Conservation (phyloP, 2,797 vertebrate genomes). For the Anguilla pacifica region DNA sequence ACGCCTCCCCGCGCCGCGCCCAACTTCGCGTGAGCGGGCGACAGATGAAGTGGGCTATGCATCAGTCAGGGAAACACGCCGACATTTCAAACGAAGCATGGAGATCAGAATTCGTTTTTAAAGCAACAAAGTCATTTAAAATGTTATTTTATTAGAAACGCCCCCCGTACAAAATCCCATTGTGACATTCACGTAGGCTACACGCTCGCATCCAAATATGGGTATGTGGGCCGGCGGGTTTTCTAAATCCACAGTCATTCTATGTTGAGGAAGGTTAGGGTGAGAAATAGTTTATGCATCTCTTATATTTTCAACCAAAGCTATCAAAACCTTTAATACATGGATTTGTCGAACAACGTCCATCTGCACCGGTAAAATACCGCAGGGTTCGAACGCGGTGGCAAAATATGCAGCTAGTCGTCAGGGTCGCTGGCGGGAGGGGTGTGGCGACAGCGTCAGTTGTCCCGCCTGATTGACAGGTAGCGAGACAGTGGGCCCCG, state of each 20-base stretch:
- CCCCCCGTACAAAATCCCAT: not conserved
- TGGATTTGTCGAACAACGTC: not conserved
- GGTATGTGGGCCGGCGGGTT: not conserved
- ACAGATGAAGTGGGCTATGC: not conserved
- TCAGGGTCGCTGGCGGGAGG: not conserved
- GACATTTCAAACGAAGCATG: not conserved
- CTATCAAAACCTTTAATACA: not conserved
- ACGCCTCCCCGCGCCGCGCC: conserved; percentile 27
- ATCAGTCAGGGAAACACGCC: not conserved
- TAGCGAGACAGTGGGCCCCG: conserved; percentile 60
- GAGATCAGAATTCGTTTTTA: not conserved
- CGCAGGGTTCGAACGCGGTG: conserved; percentile 42
- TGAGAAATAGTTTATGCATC: not conserved
- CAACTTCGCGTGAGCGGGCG: conserved; percentile 1
- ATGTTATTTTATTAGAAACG: not conserved
- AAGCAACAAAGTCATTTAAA: not conserved
- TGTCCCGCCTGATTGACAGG: conserved; percentile 61
- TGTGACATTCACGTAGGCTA: not conserved
- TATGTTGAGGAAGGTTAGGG: not conserved
- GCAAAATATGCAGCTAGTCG: not conserved
- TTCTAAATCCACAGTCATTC: not conserved
- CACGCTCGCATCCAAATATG: not conserved
- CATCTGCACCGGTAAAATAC: conserved; percentile 19
- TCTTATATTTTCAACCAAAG: not conserved
- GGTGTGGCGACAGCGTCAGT: conserved; percentile 45